phyloP scores from a whole-genome alignment of 2,113 vertebrate species.

The Felis chaus region DNA sequence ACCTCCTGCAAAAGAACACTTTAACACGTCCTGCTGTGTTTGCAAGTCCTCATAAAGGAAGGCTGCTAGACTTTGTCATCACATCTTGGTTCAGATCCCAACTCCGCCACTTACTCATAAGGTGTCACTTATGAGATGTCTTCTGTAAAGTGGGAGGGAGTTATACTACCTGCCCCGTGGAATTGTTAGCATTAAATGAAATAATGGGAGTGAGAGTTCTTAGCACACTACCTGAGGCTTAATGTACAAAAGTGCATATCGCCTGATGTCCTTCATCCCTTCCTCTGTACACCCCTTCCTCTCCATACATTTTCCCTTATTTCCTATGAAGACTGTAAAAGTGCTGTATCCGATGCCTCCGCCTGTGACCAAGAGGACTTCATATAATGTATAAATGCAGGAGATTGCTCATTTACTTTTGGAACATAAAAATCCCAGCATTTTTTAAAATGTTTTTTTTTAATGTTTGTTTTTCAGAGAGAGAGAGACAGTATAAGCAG shows the following conservation, averaged over 20 bases:
- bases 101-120: not conserved
- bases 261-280: not conserved
- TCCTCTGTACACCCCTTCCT: not conserved
- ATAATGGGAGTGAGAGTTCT: not conserved
- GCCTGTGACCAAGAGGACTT: not conserved
- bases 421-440: not conserved
- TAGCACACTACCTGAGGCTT: not conserved
- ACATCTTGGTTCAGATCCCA: not conserved
- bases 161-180: not conserved
- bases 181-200: constrained; percentile 15
- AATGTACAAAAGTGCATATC: not conserved
- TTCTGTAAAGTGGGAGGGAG: not conserved
- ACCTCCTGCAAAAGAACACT: not conserved
- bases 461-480: no score
- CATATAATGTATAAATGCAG: not conserved
- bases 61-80: not conserved
- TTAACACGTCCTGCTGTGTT: not conserved
- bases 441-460: no score
- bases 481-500: no score
- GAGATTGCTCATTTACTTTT: not conserved
- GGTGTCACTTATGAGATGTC: not conserved
- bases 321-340: not conserved
- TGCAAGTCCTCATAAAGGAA: not conserved
- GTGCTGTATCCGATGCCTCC: not conserved
- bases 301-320: not conserved